Evolutionary conservation across 2,113 vertebrate species (phyloP).

Genomic region (Paracanthobrama guichenoti): DNA sequence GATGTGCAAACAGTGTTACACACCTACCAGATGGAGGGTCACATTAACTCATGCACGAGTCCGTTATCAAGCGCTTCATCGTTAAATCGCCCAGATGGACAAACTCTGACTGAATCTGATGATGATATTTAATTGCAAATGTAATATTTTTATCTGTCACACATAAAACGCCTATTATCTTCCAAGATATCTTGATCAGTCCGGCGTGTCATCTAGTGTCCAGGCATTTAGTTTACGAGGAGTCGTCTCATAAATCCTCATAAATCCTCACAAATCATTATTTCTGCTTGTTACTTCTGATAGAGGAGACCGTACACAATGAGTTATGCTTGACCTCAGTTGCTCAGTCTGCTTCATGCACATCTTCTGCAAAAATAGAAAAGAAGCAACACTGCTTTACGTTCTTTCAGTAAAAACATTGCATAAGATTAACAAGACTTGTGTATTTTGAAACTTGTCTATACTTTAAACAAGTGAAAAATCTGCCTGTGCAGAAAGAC

Average conservation of each 20-base stretch:
- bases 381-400: neutral
- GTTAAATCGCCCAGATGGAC: neutral
- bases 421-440: neutral
- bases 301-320: neutral
- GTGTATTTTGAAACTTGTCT: neutral
- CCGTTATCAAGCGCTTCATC: neutral
- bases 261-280: neutral
- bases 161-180: neutral
- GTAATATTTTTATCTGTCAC: too few species aligned
- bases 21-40: constrained; percentile 22
- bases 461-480: neutral
- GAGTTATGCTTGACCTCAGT: neutral
- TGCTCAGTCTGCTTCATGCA: neutral
- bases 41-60: neutral
- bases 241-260: too few species aligned
- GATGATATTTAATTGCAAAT: neutral
- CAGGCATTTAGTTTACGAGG: neutral
- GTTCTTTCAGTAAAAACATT: neutral
- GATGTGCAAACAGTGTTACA: constrained; percentile 23
- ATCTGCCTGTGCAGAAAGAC: neutral
- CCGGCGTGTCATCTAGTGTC: neutral
- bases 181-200: constrained; percentile 21
- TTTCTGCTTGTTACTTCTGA: neutral
- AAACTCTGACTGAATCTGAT: neutral
- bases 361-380: neutral